Base-by-base conservation (phyloP, 1,140 invertebrate genomes). In the Parasteatoda tepidariorum region DNA sequence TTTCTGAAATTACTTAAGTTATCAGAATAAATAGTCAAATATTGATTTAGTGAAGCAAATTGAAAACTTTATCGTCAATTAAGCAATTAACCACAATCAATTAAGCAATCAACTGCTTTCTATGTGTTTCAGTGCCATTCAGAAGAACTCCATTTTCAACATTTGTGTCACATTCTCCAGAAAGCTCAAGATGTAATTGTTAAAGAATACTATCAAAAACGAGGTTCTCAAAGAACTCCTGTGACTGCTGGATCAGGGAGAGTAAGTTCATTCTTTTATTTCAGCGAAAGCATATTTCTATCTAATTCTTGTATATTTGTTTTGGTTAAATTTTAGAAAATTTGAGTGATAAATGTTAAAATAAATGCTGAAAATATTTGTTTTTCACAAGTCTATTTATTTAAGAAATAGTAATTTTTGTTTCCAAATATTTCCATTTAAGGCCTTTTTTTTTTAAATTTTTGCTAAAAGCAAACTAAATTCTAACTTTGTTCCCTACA, bases 121-220 rank as follows among this genome's bases (percentile, higher is more conserved):
- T n/a, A n/a, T n/a, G 13, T 71, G 3, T 75, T 62, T 6, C 26
- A 82, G 78, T 82, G 78, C 24, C 66, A 82, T 71, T 71, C 78
- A 13, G 78, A 82, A 57, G 78, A 82, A 82, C 70, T 82, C 33
- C 78, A 82, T 71, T 82, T 70, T 41, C 78, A 82, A 28, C 68
- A 82, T 22, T 24, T 82, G 5, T 82, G 78, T 71, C 48, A 82
- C 22, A 55, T 82, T 31, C 57, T 82, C 24, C 78, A 82, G 55
- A 82, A 54, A 61, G 78, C 78, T 22, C 78, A 82, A 22, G 78
- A 82, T 70, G 71, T 30, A 61, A 24, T 82, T 70, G 26, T 82
- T 5, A 82, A 82, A 71, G 78, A 82, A 61, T 82, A 70, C 48
- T 82, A 64, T 71, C 78, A 82, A 48, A 82, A 70, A 71, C 38